phyloP scores from a whole-genome alignment of 2,113 vertebrate species.

The Daubentonia madagascariensis region DNA sequence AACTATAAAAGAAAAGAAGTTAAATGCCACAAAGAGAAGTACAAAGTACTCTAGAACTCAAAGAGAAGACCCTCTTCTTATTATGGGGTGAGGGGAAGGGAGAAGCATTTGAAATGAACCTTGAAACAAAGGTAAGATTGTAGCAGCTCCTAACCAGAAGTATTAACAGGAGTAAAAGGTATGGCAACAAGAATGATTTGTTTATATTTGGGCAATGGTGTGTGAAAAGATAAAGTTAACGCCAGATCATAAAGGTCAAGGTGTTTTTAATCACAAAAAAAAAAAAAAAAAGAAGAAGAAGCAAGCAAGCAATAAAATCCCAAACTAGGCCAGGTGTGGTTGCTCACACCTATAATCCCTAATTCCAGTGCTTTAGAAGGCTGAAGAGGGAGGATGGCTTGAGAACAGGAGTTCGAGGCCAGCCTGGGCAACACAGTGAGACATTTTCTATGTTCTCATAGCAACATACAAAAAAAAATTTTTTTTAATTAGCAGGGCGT shows the following conservation, averaged over 20 bases:
- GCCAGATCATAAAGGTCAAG: not conserved
- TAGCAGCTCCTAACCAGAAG: not conserved
- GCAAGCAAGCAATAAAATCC: not conserved
- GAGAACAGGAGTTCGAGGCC: too few species aligned
- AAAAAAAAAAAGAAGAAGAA: not conserved
- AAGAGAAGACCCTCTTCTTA: not conserved
- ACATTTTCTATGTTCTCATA: too few species aligned
- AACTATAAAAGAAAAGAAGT: slow-evolving; percentile 31
- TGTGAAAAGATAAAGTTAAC: slow-evolving; percentile 5
- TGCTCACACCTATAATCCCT: too few species aligned
- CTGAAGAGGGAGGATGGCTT: too few species aligned
- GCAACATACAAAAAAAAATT: too few species aligned
- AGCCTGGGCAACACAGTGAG: too few species aligned
- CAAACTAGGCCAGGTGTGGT: not conserved
- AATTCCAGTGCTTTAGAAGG: too few species aligned
- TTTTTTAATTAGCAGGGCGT: too few species aligned
- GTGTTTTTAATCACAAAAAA: not conserved
- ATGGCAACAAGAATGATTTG: not conserved
- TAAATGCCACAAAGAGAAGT: not conserved
- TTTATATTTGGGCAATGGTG: not conserved
- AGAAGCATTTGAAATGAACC: not conserved
- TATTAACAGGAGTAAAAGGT: not conserved
- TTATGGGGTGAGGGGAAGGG: not conserved
- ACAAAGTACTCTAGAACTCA: not conserved
- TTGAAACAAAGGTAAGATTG: not conserved